phyloP scores from a whole-genome alignment of 2,113 vertebrate genomes.

The Meriones unguiculatus region DNA sequence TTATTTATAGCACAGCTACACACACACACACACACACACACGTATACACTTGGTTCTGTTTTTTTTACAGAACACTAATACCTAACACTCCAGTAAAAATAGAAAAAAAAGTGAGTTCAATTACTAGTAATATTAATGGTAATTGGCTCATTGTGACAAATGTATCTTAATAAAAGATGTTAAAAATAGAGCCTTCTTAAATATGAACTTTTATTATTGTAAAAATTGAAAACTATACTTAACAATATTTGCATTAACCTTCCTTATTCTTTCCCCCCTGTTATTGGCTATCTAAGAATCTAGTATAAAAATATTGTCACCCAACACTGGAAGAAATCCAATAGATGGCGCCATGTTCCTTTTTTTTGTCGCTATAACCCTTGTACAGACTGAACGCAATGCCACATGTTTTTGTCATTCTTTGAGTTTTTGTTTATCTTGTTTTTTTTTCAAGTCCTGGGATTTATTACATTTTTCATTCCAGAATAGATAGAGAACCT shows the following conservation, averaged over 20 bases:
- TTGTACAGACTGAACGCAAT: neutral
- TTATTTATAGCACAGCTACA: too few species aligned
- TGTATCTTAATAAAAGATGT: neutral
- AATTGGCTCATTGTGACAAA: neutral
- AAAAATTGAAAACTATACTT: neutral
- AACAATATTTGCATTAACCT: neutral
- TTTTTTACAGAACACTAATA: neutral
- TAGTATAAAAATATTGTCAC: neutral
- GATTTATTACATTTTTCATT: neutral
- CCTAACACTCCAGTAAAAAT: neutral
- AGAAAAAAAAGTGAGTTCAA: neutral
- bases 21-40: neutral
- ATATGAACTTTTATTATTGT: neutral
- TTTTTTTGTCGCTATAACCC: neutral
- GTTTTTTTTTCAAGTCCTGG: neutral
- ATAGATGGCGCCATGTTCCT: conserved; percentile 33
- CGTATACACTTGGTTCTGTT: neutral
- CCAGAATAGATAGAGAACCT: neutral
- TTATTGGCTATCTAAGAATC: neutral
- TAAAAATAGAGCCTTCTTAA: neutral
- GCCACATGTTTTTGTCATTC: neutral
- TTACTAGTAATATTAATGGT: neutral
- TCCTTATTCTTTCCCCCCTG: neutral
- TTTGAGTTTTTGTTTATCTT: neutral
- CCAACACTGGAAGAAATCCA: neutral